A percentile compares a stretch with the other conserved stretches of the same genome.
These are phyloP conservation scores for Watsonalla cultraria DNA, from an alignment of 2,888 invertebrate genomes.

Conservation along the genomic window DNA sequence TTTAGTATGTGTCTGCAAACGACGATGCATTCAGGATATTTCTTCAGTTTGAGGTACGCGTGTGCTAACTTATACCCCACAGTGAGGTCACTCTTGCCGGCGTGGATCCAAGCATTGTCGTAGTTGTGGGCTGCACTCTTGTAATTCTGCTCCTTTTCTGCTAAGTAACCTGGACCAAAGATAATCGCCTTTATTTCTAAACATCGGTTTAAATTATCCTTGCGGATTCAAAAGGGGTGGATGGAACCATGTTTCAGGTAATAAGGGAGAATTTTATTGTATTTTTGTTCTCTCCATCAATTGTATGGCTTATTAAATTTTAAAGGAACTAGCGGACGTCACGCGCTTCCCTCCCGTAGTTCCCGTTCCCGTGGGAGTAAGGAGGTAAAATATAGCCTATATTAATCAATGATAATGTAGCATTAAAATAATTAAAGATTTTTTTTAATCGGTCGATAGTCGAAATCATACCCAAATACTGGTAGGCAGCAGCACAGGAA, in stretches of 20 bases:
- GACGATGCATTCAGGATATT: constrained; percentile 93
- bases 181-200: neutral
- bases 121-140: constrained; percentile 90
- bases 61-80: constrained; percentile 96
- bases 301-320: neutral
- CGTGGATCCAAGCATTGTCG: constrained; percentile 91
- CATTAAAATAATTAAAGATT: too few relatives aligned
- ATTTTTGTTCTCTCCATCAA: too few relatives aligned
- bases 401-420: too few relatives aligned
- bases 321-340: too few relatives aligned
- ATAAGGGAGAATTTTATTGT: too few relatives aligned
- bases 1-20: constrained; percentile 89
- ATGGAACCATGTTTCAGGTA: too few relatives aligned
- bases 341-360: too few relatives aligned
- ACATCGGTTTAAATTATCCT: too few relatives aligned
- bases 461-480: constrained; percentile 78
- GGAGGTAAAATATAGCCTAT: too few relatives aligned
- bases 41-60: constrained; percentile 93
- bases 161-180: constrained; percentile 82
- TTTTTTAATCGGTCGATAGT: too few relatives aligned
- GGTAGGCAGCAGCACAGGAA: constrained; percentile 94
- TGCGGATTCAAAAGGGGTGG: too few relatives aligned
- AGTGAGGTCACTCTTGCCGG: constrained; percentile 88
- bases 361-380: too few relatives aligned
- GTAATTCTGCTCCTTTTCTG: constrained; percentile 95